Base-by-base conservation (phyloP, 2,888 invertebrate genomes). In the Callimorpha dominula region DNA sequence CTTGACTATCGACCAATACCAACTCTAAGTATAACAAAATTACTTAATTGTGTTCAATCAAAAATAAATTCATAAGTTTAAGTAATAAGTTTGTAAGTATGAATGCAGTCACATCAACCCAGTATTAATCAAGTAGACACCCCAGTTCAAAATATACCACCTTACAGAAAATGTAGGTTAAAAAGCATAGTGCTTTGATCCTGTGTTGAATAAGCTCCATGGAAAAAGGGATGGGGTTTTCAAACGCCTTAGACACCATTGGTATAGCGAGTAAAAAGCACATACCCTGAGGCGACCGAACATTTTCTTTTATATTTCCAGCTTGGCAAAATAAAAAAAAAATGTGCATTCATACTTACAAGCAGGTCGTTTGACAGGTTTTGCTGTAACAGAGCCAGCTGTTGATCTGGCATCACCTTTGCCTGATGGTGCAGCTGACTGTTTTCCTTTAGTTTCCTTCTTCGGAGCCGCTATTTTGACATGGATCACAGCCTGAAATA, bases 401-500 rank as follows among this genome's bases (percentile, higher is more conserved):
- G 90, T 85, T 0, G 94, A 88, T 78, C 95, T 96, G 0, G 90
- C 85, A 72, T 94, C 93, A 0, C 95, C 95, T 72, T 92, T 93
- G 70, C 96, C 96, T 0, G 96, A 90, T 0, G 96, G 95, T 0
- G 96, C 95, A 0, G 96, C 93, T 0, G 96, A 95, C 0, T 96
- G 92, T 67, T 96, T 96, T 0, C 96, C 90, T 76, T 97, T 96
- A 0, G 81, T 81, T 17, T 96, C 96, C 85, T 97, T 98, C 83
- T 97, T 97, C 0, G 96, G 95, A 0, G 96, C 96, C 0, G 96
- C 91, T 17, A 97, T 93, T 92, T 98, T 98, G 6, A 98, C 97
- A 80, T 97, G 96, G 73, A 99, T 98, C 69, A 98, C 98, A 54
- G 99, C 99, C 93, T 96, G 80, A 3, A 80, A 85, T 49, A 15